phyloP scores from a whole-genome alignment of 2,888 invertebrate species.

The Meta bourneti region DNA sequence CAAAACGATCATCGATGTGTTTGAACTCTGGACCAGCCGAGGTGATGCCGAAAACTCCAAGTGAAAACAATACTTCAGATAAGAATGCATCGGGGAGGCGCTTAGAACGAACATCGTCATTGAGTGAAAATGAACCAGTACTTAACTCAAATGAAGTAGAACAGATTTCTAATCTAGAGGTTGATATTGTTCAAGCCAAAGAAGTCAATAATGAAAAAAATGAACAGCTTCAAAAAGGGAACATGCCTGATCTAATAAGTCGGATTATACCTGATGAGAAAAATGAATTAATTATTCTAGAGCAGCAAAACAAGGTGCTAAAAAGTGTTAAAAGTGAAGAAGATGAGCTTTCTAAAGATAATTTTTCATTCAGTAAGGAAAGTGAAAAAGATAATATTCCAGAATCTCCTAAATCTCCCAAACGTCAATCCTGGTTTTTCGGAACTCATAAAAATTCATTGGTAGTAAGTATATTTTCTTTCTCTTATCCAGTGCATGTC shows the following conservation, averaged over 20 bases:
- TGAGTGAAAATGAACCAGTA: slow-evolving; percentile 10
- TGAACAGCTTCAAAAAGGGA: slow-evolving; percentile 52
- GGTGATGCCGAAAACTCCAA: neutral
- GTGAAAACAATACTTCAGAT: slow-evolving; percentile 5
- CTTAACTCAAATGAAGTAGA: slow-evolving; percentile 35
- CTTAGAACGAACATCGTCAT: slow-evolving; percentile 27
- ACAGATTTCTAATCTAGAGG: slow-evolving; percentile 31
- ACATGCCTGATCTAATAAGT: slow-evolving; percentile 72
- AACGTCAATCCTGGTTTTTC: slow-evolving; percentile 73
- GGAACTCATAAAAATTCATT: slow-evolving; percentile 70
- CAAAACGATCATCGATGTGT: slow-evolving; percentile 50
- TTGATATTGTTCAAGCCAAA: slow-evolving; percentile 63
- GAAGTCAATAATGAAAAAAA: slow-evolving; percentile 67
- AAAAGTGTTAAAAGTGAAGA: slow-evolving; percentile 54
- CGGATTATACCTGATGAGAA: slow-evolving; percentile 61
- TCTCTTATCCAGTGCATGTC: neutral
- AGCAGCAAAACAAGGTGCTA: slow-evolving; percentile 9
- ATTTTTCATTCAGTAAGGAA: slow-evolving; percentile 43
- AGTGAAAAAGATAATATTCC: slow-evolving; percentile 36
- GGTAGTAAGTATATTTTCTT: slow-evolving; percentile 73
- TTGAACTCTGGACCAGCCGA: slow-evolving; percentile 11
- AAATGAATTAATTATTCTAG: slow-evolving; percentile 51
- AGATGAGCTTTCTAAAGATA: slow-evolving; percentile 68
- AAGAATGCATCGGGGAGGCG: neutral
- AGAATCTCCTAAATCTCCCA: slow-evolving; percentile 69